phyloP scores from a whole-genome alignment of 2,797 vertebrate genomes.

The Phoxinus dragarum region DNA sequence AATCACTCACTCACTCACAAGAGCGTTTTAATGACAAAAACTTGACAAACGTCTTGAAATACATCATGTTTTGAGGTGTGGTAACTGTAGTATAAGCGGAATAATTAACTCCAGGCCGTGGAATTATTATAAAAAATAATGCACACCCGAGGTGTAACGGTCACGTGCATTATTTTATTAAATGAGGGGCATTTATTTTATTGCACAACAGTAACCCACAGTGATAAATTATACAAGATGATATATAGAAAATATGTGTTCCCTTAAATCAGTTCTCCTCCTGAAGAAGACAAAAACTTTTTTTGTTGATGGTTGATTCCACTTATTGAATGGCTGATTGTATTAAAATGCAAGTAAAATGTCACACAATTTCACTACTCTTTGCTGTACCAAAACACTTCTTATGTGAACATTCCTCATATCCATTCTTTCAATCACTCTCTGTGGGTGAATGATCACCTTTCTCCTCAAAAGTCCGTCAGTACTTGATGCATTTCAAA shows the following conservation, averaged over 20 bases:
- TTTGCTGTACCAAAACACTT: neutral
- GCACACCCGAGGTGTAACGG: no score
- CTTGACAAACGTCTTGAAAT: no score
- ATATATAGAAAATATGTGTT: neutral
- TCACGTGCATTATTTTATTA: no score
- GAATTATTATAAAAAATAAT: no score
- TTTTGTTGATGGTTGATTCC: neutral
- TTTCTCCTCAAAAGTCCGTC: neutral
- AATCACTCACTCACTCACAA: no score
- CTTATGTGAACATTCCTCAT: neutral
- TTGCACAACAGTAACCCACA: neutral
- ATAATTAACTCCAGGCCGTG: no score
- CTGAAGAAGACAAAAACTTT: neutral
- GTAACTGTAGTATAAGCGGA: no score
- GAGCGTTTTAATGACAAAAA: no score
- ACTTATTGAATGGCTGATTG: neutral
- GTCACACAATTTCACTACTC: neutral
- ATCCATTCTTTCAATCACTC: neutral
- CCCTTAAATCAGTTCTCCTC: neutral
- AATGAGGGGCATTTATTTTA: neutral
- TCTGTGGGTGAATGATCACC: neutral
- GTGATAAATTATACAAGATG: neutral
- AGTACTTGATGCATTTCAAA: conserved; percentile 69
- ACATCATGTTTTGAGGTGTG: no score
- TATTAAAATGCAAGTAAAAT: neutral